phyloP scores from a whole-genome alignment of 2,888 invertebrate species.

The Pristionchus exspectatus region DNA sequence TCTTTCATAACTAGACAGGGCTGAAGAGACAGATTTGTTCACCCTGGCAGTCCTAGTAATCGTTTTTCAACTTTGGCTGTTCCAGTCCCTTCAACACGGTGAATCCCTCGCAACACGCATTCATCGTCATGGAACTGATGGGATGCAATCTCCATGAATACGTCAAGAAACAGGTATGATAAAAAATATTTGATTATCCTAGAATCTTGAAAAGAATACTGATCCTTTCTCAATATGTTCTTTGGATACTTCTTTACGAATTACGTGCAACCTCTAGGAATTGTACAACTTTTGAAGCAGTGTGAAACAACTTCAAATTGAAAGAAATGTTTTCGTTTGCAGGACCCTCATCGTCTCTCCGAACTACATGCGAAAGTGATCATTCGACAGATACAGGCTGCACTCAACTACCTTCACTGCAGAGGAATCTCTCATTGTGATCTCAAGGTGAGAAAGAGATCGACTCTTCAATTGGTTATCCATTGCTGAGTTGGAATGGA shows the following conservation, averaged over 20 bases:
- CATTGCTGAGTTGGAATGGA: too few species aligned
- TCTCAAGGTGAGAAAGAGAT: neutral
- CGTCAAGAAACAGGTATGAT: constrained; percentile 12
- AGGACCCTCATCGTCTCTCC: neutral
- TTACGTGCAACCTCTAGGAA: too few species aligned
- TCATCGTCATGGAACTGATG: constrained; percentile 50
- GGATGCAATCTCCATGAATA: constrained; percentile 28
- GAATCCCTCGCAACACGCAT: neutral
- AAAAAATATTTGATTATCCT: too few species aligned
- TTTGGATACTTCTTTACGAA: too few species aligned
- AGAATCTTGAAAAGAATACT: too few species aligned
- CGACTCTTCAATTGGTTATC: neutral
- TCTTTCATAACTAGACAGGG: too few species aligned
- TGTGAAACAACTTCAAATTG: neutral
- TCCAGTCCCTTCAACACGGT: constrained; percentile 3
- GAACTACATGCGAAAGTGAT: constrained; percentile 34
- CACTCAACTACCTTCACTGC: constrained; percentile 38
- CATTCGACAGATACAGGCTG: constrained; percentile 43
- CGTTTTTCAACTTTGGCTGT: neutral
- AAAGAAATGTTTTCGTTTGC: neutral
- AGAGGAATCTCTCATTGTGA: constrained; percentile 50
- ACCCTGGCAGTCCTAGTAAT: too few species aligned
- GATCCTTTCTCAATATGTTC: too few species aligned
- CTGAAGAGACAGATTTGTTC: neutral
- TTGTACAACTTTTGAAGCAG: neutral